Evolutionary conservation across 92 coral and sea anemone species (phyloP), one percentile per base, ranked within the genome.

Genomic region (Diadumene lineata): DNA sequence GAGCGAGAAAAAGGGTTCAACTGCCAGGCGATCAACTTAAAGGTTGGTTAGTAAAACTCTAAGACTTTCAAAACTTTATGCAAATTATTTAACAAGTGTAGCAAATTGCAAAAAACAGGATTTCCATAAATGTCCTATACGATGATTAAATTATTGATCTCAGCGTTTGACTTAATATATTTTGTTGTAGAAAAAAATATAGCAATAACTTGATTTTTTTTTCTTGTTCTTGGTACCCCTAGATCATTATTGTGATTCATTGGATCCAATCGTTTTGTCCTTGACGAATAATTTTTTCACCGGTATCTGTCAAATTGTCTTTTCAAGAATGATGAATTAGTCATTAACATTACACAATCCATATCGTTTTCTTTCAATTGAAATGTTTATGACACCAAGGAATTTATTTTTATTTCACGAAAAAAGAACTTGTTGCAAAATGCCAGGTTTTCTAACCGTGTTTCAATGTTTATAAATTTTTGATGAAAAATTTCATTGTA

Each of bases 1-100:
- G 83, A 18, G 93, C 88, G 17, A 84, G 91, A 76, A 91, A 91
- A 43, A 82, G 97, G 28, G 92, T 82, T 18, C 97, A 91, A 27
- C 79, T 91, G 3, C 79, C 90, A 1, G 85, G 80, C 31, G 97
- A 91, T 34, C 86, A 68, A 15, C 71, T 68, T 33, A 91, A 91
- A 84, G 93, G 97, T 85, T 70, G 24, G 78, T 38, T 4, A 38
- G 13, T 38, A 4, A 4, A 38, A 38, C 48, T 0, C 11, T 38
- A 32, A 64, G 15, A 18, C n/a, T 0, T 38, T 10, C n/a, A n/a
- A n/a, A n/a, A n/a, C n/a, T n/a, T n/a, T n/a, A n/a, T n/a, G n/a
- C n/a, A n/a, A n/a, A n/a, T n/a, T n/a, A n/a, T n/a, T n/a, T n/a
- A n/a, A n/a, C n/a, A n/a, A n/a, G n/a, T n/a, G n/a, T n/a, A n/a